Conservation (phyloP, 1,140 invertebrate species). For the Ceratosolen fusciceps region DNA sequence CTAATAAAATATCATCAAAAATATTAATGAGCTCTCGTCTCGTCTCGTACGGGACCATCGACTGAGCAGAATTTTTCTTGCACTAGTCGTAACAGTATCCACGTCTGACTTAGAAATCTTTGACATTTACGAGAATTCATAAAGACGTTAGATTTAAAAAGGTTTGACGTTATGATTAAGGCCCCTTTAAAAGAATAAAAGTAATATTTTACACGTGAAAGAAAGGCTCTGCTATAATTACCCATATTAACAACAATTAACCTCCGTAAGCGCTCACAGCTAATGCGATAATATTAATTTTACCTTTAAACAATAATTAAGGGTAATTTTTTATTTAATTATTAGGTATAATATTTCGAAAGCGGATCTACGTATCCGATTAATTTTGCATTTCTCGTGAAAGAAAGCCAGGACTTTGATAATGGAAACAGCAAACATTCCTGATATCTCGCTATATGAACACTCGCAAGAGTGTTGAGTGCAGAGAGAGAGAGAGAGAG, state of each 20-base stretch:
- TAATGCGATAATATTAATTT: background rate
- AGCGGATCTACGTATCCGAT: background rate
- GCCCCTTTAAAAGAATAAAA: no score
- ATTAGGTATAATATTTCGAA: background rate
- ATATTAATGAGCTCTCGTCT: no score
- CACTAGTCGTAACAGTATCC: background rate
- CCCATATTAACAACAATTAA: background rate
- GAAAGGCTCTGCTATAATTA: background rate
- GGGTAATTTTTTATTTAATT: constrained; percentile 18
- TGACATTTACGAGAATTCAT: no score
- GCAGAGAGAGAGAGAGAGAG: no score
- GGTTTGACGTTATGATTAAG: background rate
- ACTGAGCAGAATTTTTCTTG: background rate
- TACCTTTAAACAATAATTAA: background rate
- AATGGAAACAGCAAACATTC: constrained; percentile 16
- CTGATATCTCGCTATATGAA: background rate
- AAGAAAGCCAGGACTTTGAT: constrained; percentile 5
- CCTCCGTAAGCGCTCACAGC: background rate
- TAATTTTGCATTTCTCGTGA: constrained; percentile 1
- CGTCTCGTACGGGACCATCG: no score
- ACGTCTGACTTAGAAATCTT: background rate
- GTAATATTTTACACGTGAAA: no score
- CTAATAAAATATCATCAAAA: no score
- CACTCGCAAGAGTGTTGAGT: background rate
- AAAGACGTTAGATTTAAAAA: no score